Conservation (phyloP, 2,113 vertebrate genomes). For the Myrmecobius fasciatus region DNA sequence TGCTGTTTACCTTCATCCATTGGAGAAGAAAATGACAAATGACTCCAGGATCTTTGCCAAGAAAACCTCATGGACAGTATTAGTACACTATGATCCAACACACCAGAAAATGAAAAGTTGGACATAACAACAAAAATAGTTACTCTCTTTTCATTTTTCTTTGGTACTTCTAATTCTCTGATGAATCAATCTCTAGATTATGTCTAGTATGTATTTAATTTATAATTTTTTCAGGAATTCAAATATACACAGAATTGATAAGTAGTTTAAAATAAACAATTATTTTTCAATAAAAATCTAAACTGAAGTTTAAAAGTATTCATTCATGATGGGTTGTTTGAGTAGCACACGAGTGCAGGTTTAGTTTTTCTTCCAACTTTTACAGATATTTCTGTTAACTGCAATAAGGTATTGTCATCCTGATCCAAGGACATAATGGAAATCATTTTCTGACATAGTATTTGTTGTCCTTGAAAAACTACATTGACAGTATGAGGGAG, state of each 20-base stretch:
- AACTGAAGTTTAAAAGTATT: constrained; percentile 42
- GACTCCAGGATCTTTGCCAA: neutral
- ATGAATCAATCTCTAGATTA: neutral
- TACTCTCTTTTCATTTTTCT: neutral
- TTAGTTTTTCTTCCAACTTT: constrained; percentile 61
- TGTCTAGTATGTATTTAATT: neutral
- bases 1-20: neutral
- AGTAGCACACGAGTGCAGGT: constrained; percentile 62
- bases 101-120: neutral
- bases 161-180: neutral
- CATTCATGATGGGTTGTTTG: constrained; percentile 27
- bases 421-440: constrained; percentile 73
- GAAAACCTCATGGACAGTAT: neutral
- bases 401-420: constrained; percentile 45
- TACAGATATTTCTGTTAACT: constrained; percentile 50
- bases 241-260: neutral
- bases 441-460: constrained; percentile 15
- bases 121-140: neutral
- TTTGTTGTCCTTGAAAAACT: constrained; percentile 68
- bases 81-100: neutral
- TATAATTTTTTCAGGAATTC: neutral
- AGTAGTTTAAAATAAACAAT: neutral
- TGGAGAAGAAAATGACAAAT: neutral
- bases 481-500: constrained; percentile 24
- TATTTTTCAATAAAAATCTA: constrained; percentile 11